These are phyloP conservation scores for Ceyx melanurus DNA, from an alignment of 2,113 vertebrate species.

Conservation along the genomic window DNA sequence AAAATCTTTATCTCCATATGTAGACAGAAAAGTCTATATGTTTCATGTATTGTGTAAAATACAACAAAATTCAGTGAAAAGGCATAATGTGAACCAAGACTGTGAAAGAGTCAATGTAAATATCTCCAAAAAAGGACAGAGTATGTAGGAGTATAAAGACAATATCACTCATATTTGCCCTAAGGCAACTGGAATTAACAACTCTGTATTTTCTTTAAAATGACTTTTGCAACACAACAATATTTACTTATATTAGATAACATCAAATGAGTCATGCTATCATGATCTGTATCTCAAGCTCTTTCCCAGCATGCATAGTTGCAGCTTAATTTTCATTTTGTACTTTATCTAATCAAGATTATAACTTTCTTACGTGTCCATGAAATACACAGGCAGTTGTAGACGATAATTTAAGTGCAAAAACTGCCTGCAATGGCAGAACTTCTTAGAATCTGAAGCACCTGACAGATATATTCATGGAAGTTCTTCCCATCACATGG, in stretches of 20 bases:
- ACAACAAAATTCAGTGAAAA: background rate
- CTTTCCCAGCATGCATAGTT: background rate
- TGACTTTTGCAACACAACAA: background rate
- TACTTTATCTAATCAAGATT: conserved; percentile 37
- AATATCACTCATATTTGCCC: conserved; percentile 9
- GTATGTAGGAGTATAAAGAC: background rate
- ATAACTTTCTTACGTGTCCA: background rate
- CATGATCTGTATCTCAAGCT: conserved; percentile 18
- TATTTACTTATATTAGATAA: conserved; percentile 43
- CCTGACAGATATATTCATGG: background rate
- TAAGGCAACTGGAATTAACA: background rate
- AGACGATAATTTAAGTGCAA: background rate
- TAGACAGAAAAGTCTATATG: background rate
- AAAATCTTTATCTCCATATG: background rate
- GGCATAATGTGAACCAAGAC: background rate
- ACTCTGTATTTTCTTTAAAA: background rate
- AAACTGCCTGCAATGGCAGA: background rate
- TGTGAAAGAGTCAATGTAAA: background rate
- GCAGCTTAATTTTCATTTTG: conserved; percentile 9
- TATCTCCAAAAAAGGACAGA: background rate
- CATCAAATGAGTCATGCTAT: conserved; percentile 41
- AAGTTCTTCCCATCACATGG: background rate
- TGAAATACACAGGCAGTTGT: background rate
- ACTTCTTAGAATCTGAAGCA: background rate
- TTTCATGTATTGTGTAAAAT: background rate